These are phyloP conservation scores for Araneus ventricosus DNA, from an alignment of 1,140 invertebrate genomes.

Conservation along the genomic window DNA sequence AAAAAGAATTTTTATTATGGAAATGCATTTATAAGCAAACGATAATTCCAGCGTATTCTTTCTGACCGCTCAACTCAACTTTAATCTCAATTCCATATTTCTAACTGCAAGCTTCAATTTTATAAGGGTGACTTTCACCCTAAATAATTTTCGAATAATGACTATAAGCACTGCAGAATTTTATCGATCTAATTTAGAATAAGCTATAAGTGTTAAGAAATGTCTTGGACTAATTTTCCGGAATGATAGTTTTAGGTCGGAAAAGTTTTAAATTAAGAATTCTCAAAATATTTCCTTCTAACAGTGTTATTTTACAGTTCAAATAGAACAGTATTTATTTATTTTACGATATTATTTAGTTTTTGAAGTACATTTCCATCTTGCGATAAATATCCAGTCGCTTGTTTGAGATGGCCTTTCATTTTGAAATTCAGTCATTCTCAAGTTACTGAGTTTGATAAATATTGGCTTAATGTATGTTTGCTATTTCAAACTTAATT, in stretches of 20 bases:
- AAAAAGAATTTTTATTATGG: constrained; percentile 23
- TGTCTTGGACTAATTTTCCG: no score
- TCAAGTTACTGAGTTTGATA: no score
- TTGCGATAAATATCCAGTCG: not conserved
- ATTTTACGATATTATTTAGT: not conserved
- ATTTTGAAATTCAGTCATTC: no score
- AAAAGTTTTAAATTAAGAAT: not conserved
- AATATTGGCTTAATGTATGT: no score
- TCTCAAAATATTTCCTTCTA: not conserved
- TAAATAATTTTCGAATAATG: constrained; percentile 11
- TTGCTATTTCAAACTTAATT: no score
- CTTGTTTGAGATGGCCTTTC: not conserved
- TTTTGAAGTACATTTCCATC: not conserved
- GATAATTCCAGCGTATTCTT: not conserved
- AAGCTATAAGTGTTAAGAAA: not conserved
- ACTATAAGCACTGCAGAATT: not conserved
- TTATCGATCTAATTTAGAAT: not conserved
- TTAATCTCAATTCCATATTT: constrained; percentile 34
- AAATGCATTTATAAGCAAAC: no score
- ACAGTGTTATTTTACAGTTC: not conserved
- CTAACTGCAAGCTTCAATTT: constrained; percentile 6
- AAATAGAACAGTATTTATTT: not conserved
- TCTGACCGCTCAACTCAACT: not conserved
- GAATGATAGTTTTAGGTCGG: not conserved
- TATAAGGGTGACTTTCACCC: not conserved